These are phyloP conservation scores for Brachyistius frenatus DNA, from an alignment of 2,113 vertebrate species.

Conservation along the genomic window DNA sequence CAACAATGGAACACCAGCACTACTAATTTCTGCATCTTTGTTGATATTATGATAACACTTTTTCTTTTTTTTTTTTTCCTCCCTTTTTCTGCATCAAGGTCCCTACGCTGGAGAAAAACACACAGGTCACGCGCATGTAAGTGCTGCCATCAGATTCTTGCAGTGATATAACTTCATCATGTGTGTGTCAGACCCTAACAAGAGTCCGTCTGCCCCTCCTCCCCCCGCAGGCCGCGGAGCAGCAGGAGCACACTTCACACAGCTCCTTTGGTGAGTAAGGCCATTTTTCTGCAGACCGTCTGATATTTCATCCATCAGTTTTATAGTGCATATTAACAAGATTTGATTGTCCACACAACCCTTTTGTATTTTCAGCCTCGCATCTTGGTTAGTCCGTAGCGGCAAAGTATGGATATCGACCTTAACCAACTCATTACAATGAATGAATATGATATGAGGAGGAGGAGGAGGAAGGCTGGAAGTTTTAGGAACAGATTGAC, in stretches of 20 bases:
- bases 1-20: no score
- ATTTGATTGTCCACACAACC: no score
- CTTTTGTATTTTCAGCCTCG: not conserved
- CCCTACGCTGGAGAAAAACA: conserved; percentile 24
- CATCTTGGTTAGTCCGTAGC: not conserved
- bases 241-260: not conserved
- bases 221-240: conserved; percentile 53
- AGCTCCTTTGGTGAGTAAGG: conserved; percentile 60
- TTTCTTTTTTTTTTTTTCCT: conserved; percentile 7
- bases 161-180: conserved; percentile 24
- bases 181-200: conserved; percentile 28
- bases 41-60: not conserved
- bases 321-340: no score
- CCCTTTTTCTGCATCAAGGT: conserved; percentile 13
- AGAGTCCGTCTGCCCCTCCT: conserved; percentile 12
- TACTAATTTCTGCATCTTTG: not conserved
- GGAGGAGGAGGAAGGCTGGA: not conserved
- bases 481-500: no score
- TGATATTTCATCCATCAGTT: not conserved
- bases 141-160: conserved; percentile 16
- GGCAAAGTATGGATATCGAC: not conserved
- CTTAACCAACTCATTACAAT: not conserved
- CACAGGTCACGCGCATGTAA: conserved; percentile 45
- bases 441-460: not conserved
- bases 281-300: conserved; percentile 1